These are phyloP conservation scores for Pristionchus arcanus DNA, from an alignment of 2,888 invertebrate species.

Conservation along the genomic window DNA sequence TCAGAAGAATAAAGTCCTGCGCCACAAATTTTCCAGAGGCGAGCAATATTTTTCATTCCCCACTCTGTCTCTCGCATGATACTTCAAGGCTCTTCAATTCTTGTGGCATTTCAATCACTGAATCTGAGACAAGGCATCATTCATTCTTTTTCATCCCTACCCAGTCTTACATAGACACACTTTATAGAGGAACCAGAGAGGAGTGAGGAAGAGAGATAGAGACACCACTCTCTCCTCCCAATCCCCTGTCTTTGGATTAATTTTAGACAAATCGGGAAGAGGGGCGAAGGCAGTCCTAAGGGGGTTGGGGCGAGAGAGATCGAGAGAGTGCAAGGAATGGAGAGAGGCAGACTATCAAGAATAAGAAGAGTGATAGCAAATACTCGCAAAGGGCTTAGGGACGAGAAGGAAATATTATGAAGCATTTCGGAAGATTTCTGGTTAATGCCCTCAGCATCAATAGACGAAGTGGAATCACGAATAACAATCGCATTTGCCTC, in stretches of 20 bases:
- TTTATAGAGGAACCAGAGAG: not conserved
- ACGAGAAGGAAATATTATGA: slow-evolving; percentile 30
- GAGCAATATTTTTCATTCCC: slow-evolving; percentile 34
- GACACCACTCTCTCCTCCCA: not conserved
- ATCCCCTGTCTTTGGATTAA: slow-evolving; percentile 50
- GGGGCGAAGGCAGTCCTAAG: not conserved
- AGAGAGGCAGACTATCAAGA: slow-evolving; percentile 34
- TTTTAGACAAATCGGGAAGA: slow-evolving; percentile 50
- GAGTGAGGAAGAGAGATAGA: slow-evolving; percentile 29
- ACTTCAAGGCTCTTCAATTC: slow-evolving; percentile 36
- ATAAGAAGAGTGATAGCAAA: slow-evolving; percentile 49
- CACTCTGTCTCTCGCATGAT: slow-evolving; percentile 18
- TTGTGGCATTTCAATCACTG: slow-evolving; percentile 47
- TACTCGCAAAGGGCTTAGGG: slow-evolving; percentile 13
- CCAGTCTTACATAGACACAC: slow-evolving; percentile 47
- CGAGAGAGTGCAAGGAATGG: not conserved
- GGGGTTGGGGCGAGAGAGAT: slow-evolving; percentile 21
- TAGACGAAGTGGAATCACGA: not conserved
- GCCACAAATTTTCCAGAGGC: too few relatives aligned
- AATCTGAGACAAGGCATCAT: slow-evolving; percentile 50
- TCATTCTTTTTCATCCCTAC: slow-evolving; percentile 49
- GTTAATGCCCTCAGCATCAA: slow-evolving; percentile 23
- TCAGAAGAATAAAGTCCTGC: not conserved
- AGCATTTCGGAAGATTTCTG: not conserved
- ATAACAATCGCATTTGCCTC: not conserved